phyloP scores from a whole-genome alignment of 2,113 vertebrate species.

The Sylvietta virens region DNA sequence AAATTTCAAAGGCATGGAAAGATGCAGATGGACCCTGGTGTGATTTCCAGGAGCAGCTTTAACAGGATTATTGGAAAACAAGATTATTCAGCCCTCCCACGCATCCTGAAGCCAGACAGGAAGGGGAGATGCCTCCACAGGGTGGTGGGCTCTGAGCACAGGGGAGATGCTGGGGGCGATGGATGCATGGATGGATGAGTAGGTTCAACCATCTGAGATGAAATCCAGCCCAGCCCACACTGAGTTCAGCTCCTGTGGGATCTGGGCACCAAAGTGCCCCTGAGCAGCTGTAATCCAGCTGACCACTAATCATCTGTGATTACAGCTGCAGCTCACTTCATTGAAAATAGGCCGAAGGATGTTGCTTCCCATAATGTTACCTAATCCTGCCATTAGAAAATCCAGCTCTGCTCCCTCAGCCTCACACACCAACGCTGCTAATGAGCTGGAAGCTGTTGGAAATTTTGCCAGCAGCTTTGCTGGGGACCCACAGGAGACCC shows the following conservation, averaged over 20 bases:
- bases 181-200: background rate
- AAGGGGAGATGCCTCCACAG: background rate
- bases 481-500: background rate
- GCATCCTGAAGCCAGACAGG: background rate
- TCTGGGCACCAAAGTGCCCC: background rate
- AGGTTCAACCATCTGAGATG: background rate
- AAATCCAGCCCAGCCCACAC: background rate
- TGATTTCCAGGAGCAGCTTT: background rate
- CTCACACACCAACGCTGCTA: background rate
- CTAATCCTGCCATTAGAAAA: slow-evolving; percentile 53
- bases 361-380: background rate
- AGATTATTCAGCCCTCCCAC: background rate
- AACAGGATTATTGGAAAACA: background rate
- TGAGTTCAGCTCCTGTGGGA: background rate
- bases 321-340: slow-evolving; percentile 5
- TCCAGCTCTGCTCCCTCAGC: background rate
- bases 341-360: slow-evolving; percentile 23
- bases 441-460: background rate
- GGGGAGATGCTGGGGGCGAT: rapidly evolving
- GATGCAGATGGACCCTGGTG: background rate
- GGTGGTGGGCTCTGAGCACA: background rate
- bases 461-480: background rate
- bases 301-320: slow-evolving; percentile 35
- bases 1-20: background rate
- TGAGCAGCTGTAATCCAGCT: slow-evolving; percentile 49